Conservation (phyloP, 1,140 invertebrate species). For the Hycleus cichorii region DNA sequence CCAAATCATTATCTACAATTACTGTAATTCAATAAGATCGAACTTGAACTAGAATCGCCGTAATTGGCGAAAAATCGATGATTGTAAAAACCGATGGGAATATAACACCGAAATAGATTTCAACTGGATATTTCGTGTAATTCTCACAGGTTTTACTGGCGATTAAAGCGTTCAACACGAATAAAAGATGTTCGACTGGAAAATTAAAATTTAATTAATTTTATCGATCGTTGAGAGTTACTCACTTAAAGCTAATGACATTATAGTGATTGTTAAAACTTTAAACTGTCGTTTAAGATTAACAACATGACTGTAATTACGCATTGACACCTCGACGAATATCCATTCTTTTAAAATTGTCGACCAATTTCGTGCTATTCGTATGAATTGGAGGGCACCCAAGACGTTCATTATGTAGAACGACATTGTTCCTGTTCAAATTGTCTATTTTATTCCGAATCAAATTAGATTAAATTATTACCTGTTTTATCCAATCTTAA, state of each 20-base stretch:
- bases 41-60: constrained; percentile 25
- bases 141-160: constrained; percentile 16
- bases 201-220: not conserved
- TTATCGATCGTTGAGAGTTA: not conserved
- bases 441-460: no score
- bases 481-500: constrained; percentile 30
- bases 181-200: constrained; percentile 29
- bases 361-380: constrained; percentile 20
- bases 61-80: constrained; percentile 24
- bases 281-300: constrained; percentile 24
- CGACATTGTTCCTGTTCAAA: constrained; percentile 18
- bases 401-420: constrained; percentile 28
- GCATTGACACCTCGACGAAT: constrained; percentile 28
- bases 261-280: constrained; percentile 19
- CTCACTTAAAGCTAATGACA: constrained; percentile 29
- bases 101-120: constrained; percentile 24
- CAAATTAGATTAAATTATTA: constrained; percentile 2
- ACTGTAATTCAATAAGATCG: not conserved
- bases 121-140: constrained; percentile 15
- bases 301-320: constrained; percentile 14
- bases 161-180: constrained; percentile 22
- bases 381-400: constrained; percentile 22
- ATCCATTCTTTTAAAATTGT: constrained; percentile 26
- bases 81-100: constrained; percentile 29
- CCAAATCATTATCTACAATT: not conserved